Evolutionary conservation across 2,113 vertebrate species (phyloP).

Genomic region (Vombatus ursinus): DNA sequence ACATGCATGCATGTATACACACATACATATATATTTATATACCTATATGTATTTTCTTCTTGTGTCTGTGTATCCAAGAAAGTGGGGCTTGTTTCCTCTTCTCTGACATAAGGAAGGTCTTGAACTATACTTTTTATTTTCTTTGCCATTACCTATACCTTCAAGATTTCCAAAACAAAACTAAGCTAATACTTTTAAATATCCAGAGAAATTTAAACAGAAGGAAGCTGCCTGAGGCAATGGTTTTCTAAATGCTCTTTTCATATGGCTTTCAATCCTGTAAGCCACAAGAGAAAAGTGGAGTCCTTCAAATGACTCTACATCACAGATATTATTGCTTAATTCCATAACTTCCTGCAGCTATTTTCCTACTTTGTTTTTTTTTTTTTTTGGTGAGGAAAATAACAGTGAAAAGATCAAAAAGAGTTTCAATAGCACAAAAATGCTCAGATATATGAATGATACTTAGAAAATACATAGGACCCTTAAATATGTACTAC

Average conservation of each 20-base stretch:
- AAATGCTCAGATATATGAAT: not conserved
- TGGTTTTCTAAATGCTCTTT: conserved; percentile 14
- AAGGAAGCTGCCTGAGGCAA: conserved; percentile 58
- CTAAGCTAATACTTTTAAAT: conserved; percentile 50
- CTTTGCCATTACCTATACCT: not conserved
- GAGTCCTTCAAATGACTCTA: conserved; percentile 48
- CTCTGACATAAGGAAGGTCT: not conserved
- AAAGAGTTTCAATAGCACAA: not conserved
- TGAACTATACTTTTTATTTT: conserved; percentile 21
- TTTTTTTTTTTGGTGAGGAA: conserved; percentile 23
- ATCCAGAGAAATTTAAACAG: conserved; percentile 47
- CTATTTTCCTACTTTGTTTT: conserved; percentile 24
- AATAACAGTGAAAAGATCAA: conserved; percentile 28
- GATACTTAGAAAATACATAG: not conserved
- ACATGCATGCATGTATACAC: rapidly evolving
- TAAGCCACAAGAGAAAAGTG: conserved; percentile 53
- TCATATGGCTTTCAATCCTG: conserved; percentile 44
- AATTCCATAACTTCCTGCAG: not conserved
- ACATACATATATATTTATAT: not conserved
- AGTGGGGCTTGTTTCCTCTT: not conserved
- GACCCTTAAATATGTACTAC: not conserved
- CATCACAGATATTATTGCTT: conserved; percentile 14
- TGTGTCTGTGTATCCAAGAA: not conserved
- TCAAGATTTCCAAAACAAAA: conserved; percentile 55
- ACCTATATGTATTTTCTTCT: no score